phyloP scores from a whole-genome alignment of 2,113 vertebrate species.

The rat (Rattus norvegicus) region DNA sequence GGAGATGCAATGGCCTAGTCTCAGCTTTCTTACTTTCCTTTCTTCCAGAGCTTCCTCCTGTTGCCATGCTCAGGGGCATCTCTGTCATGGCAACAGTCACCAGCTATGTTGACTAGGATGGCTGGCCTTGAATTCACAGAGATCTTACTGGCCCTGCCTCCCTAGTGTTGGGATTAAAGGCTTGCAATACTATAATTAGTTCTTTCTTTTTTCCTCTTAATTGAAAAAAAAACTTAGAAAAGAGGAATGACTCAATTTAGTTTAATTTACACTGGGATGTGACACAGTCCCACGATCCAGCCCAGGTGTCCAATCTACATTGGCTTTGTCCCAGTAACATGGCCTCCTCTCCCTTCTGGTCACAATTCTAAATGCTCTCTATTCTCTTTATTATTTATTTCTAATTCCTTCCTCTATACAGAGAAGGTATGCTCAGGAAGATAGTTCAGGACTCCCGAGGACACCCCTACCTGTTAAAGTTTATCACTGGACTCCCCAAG shows the following conservation, averaged over 20 bases:
- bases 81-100: too few species aligned
- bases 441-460: not conserved
- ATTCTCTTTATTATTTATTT: not conserved
- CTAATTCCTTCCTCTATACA: not conserved
- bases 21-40: not conserved
- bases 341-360: not conserved
- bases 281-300: not conserved
- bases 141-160: not conserved
- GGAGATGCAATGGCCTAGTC: not conserved
- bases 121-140: not conserved
- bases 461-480: not conserved
- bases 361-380: not conserved
- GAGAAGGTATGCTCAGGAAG: not conserved
- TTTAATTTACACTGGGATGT: not conserved
- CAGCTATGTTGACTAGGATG: not conserved
- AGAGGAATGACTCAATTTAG: not conserved
- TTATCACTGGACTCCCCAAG: not conserved
- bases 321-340: not conserved
- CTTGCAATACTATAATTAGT: not conserved
- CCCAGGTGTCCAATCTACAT: not conserved
- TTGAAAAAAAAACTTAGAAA: slow-evolving; percentile 4
- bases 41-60: too few species aligned
- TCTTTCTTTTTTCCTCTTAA: not conserved
- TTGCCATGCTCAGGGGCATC: too few species aligned
- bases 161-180: not conserved